A percentile compares a stretch with the other conserved stretches of the same genome.
Conservation (phyloP, 2,797 vertebrate genomes). For the Tenualosa ilisha region DNA sequence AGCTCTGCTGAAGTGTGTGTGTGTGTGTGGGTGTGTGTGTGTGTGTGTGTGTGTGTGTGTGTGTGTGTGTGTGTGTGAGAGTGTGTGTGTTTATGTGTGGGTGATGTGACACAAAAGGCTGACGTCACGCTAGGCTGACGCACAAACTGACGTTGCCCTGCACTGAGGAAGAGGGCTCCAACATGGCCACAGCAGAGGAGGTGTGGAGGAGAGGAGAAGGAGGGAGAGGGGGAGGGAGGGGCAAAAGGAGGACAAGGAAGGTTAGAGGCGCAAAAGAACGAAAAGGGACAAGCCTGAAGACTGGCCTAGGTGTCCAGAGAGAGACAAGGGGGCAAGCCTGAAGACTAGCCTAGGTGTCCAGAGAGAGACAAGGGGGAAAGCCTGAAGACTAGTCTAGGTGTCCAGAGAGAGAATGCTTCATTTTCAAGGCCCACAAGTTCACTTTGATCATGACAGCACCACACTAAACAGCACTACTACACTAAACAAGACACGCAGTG, state of each 20-base stretch:
- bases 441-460: neutral
- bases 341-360: neutral
- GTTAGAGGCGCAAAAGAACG: neutral
- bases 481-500: neutral
- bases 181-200: constrained; percentile 8
- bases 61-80: constrained; percentile 1
- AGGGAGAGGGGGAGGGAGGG: neutral
- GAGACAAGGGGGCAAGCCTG: neutral
- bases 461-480: neutral
- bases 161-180: neutral
- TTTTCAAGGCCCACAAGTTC: neutral
- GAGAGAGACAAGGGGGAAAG: neutral
- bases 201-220: neutral
- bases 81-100: neutral
- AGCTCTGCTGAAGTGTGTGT: constrained; percentile 10
- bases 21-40: neutral
- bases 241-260: neutral
- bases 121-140: constrained; percentile 43
- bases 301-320: neutral
- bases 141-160: constrained; percentile 41
- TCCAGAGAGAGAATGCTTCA: neutral
- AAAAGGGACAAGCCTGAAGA: neutral
- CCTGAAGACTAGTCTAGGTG: neutral
- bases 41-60: neutral
- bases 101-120: constrained; percentile 36